A percentile compares a stretch with the other conserved stretches of the same genome.
These are phyloP conservation scores for Nephrotoma guestfalica DNA, from an alignment of 2,888 invertebrate species.

Conservation along the genomic window DNA sequence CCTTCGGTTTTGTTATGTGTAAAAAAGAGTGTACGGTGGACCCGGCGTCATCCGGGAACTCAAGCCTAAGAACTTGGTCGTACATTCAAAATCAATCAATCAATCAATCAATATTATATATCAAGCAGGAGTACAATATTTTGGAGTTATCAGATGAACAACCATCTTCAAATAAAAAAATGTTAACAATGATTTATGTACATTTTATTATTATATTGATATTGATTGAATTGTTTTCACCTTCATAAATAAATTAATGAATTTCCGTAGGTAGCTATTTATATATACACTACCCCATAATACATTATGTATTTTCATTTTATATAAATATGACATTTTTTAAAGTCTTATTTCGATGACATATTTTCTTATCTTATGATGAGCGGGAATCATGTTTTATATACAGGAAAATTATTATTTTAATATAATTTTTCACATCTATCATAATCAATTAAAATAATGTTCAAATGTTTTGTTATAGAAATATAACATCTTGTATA, in stretches of 20 bases:
- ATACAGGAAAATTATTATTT: not conserved
- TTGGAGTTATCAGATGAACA: not conserved
- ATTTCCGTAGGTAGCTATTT: not conserved
- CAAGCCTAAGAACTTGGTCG: no score
- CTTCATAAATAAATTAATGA: not conserved
- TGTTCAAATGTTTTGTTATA: not conserved
- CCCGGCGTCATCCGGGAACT: no score
- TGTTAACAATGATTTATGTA: not conserved
- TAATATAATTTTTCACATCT: not conserved
- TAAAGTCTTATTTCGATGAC: not conserved
- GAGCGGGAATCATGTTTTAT: not conserved
- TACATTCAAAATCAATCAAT: no score
- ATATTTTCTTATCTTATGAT: not conserved
- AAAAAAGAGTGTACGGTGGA: no score
- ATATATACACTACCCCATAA: not conserved
- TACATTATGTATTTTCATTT: not conserved
- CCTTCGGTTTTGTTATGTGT: no score
- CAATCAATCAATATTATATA: no score
- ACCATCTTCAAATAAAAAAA: not conserved
- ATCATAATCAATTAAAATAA: not conserved
- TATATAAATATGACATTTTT: not conserved
- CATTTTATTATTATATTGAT: not conserved
- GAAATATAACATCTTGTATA: not conserved
- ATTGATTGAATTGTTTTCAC: not conserved
- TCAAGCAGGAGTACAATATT: not conserved